Conservation (phyloP, 2,113 vertebrate genomes). For the Colossoma macropomum region DNA sequence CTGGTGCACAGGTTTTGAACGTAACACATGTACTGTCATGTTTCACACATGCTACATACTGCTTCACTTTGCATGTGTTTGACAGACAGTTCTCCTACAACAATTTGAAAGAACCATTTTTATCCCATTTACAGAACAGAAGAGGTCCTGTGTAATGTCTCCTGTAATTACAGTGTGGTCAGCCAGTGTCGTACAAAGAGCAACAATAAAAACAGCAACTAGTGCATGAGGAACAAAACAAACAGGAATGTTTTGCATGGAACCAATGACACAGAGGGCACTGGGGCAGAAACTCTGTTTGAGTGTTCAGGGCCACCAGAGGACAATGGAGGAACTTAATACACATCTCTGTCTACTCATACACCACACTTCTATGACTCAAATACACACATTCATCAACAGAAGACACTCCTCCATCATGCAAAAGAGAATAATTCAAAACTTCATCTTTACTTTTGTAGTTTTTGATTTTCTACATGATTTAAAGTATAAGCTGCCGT, state of each 20-base stretch:
- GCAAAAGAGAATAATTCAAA: no score
- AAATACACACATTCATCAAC: neutral
- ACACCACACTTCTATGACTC: neutral
- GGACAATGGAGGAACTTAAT: neutral
- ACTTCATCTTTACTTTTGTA: no score
- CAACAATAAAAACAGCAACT: neutral
- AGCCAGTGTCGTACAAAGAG: neutral
- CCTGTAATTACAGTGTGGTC: slow-evolving; percentile 8
- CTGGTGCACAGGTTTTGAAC: neutral
- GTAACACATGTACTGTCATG: neutral
- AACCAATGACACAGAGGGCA: neutral
- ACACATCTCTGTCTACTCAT: neutral
- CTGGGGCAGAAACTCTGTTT: neutral
- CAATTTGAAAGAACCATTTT: neutral
- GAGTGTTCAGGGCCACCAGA: neutral
- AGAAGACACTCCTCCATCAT: no score
- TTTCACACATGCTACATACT: neutral
- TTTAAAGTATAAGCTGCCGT: no score
- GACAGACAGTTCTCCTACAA: neutral
- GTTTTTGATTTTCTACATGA: no score
- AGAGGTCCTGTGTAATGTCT: neutral
- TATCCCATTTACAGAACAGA: neutral
- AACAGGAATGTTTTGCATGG: neutral
- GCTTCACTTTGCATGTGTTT: neutral
- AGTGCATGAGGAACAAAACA: slow-evolving; percentile 4